Percentiles rank a stretch among this genome's conserved stretches.
These are phyloP conservation scores for Azorinus chamasolen DNA, from an alignment of 2,888 invertebrate genomes.

Conservation along the genomic window DNA sequence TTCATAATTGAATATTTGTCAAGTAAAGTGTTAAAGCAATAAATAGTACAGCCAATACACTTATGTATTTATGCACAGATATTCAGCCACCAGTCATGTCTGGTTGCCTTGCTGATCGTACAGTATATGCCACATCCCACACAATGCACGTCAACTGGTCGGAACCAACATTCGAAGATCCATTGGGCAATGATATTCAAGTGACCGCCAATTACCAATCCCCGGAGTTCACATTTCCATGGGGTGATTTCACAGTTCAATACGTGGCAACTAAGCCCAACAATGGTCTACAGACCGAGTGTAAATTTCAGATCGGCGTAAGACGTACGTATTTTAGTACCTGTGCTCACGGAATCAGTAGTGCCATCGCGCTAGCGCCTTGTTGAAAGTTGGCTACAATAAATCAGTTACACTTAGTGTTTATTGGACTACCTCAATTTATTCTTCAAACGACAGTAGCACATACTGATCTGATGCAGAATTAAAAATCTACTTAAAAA, in stretches of 20 bases:
- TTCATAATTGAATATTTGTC: too few relatives aligned
- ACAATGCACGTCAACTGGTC: conserved; percentile 49
- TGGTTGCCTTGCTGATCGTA: conserved; percentile 41
- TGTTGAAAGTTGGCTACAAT: too few relatives aligned
- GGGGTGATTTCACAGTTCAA: conserved; percentile 68
- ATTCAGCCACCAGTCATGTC: conserved; percentile 61
- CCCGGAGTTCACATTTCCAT: conserved; percentile 53
- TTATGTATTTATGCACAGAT: too few relatives aligned
- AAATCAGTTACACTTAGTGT: too few relatives aligned
- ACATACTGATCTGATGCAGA: too few relatives aligned
- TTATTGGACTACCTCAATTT: too few relatives aligned
- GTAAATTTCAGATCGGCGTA: conserved; percentile 49
- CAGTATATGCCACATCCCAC: conserved; percentile 19
- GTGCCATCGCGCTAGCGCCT: too few relatives aligned
- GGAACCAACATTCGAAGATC: conserved; percentile 62
- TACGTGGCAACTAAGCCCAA: conserved; percentile 62
- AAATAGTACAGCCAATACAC: too few relatives aligned
- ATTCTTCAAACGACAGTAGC: too few relatives aligned
- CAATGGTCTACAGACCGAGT: conserved; percentile 59
- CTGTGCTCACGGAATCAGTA: too few relatives aligned
- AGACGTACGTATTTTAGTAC: conserved; percentile 60
- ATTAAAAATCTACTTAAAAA: too few relatives aligned
- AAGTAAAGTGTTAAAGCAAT: too few relatives aligned
- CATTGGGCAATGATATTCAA: conserved; percentile 43
- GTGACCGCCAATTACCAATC: conserved; percentile 57